Evolutionary conservation across 1,140 invertebrate genomes (phyloP), one percentile per base, ranked within the genome.

Genomic region (Anadara kagoshimensis): DNA sequence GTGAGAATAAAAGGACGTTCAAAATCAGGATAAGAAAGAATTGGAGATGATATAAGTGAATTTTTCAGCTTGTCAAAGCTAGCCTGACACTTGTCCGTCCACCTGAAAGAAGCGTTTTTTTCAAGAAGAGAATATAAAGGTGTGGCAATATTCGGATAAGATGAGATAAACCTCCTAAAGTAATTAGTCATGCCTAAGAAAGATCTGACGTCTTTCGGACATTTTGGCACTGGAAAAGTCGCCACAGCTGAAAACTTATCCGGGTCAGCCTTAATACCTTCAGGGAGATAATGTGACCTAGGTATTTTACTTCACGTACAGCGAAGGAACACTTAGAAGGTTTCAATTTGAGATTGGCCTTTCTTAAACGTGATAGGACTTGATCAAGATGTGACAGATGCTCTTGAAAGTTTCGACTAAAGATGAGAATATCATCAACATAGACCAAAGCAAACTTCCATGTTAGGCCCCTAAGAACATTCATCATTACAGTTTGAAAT

Each of bases 111-210:
- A 26, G 29, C 49, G 36, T 89, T 80, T 76, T 90, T 89, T 70
- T 87, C 84, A 29, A 87, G 65, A 12, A 91, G 74, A 4, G 85
- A 66, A 18, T 87, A 76, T 29, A 92, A 73, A 57, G 87, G 79
- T 43, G 71, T 69, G 10, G 85, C 84, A 18, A 85, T 69, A 69
- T 86, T 62, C 16, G 85, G 64, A 67, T 78, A 86, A 53, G 81
- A 79, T 63, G 73, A 82, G n/a, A 90, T 83, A 77, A 89, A 81
- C 12, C 47, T 75, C 5, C 84, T 63, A 68, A 88, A 86, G 72
- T 88, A 91, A 69, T 87, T 87, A 58, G 85, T 69, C 18, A 91
- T 58, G 0, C 91, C 91, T 2, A 91, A 41, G 73, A 92, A 91
- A 20, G 81, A 51, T 63, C 87, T 73, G 0, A 91, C 57, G 59